Evolutionary conservation across 2,113 vertebrate species (phyloP).

Genomic region (Larimichthys polyactis): DNA sequence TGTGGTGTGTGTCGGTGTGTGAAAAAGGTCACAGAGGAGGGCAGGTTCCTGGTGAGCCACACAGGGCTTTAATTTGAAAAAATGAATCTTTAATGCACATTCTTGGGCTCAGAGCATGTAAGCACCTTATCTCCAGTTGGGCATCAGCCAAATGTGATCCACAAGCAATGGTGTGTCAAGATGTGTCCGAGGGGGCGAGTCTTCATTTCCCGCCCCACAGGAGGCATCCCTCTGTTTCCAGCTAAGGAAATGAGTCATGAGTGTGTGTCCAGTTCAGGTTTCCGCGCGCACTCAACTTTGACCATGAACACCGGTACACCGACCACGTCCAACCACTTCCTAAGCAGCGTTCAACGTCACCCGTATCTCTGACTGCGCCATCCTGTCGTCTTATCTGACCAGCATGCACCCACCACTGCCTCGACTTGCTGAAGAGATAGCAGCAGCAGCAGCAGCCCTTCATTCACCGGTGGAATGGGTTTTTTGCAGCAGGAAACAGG

Average conservation of each 20-base stretch:
- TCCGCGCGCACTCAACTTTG: slow-evolving; percentile 75
- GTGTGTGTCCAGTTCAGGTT: slow-evolving; percentile 74
- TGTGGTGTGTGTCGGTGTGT: slow-evolving; percentile 49
- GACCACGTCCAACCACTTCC: slow-evolving; percentile 41
- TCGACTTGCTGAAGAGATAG: slow-evolving; percentile 40
- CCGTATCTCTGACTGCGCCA: slow-evolving; percentile 22
- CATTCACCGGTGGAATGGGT: neutral
- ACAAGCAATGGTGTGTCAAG: slow-evolving; percentile 48
- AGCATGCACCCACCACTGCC: slow-evolving; percentile 23
- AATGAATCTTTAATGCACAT: slow-evolving; percentile 14
- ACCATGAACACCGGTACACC: slow-evolving; percentile 50
- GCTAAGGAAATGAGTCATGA: slow-evolving; percentile 82
- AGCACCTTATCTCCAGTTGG: slow-evolving; percentile 50
- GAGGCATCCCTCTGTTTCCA: slow-evolving; percentile 78
- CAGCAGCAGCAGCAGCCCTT: neutral
- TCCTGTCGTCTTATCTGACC: slow-evolving; percentile 45
- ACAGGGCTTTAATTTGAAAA: neutral
- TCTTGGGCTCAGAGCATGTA: neutral
- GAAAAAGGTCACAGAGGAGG: slow-evolving; percentile 44
- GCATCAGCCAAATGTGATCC: slow-evolving; percentile 41
- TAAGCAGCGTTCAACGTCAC: slow-evolving; percentile 56
- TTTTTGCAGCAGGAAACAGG: slow-evolving; percentile 31
- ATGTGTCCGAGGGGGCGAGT: slow-evolving; percentile 63
- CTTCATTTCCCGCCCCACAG: slow-evolving; percentile 73
- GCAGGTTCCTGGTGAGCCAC: slow-evolving; percentile 9